These are phyloP conservation scores for Halcyon chelicuti DNA, from an alignment of 2,797 vertebrate species.

Conservation along the genomic window DNA sequence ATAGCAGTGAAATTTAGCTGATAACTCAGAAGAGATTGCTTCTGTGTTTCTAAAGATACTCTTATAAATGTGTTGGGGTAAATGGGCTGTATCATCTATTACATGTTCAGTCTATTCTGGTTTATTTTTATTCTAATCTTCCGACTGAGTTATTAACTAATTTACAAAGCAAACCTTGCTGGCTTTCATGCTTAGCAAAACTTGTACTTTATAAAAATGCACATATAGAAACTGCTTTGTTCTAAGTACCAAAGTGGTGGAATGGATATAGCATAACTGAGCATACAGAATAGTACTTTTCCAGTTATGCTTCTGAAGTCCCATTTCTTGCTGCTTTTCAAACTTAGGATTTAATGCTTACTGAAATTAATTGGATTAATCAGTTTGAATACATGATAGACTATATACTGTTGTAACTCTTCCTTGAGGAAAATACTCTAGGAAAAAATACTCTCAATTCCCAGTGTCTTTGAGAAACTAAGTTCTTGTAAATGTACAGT, in stretches of 20 bases:
- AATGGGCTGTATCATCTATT: not conserved
- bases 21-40: not conserved
- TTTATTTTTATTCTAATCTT: not conserved
- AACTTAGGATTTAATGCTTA: not conserved
- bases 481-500: not conserved
- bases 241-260: not conserved
- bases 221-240: not conserved
- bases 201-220: not conserved
- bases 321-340: not conserved
- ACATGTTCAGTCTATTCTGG: not conserved
- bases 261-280: not conserved
- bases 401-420: not conserved
- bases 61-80: not conserved
- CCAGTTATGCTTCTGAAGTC: not conserved
- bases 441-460: not conserved
- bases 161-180: not conserved
- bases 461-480: not conserved
- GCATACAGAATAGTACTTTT: not conserved
- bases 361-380: not conserved
- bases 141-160: not conserved
- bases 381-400: not conserved
- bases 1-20: not conserved
- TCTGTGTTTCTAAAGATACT: not conserved
- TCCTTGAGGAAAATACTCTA: not conserved
- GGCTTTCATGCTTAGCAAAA: not conserved